Conservation (phyloP, 2,113 vertebrate species). For the Phodopus roborovskii region DNA sequence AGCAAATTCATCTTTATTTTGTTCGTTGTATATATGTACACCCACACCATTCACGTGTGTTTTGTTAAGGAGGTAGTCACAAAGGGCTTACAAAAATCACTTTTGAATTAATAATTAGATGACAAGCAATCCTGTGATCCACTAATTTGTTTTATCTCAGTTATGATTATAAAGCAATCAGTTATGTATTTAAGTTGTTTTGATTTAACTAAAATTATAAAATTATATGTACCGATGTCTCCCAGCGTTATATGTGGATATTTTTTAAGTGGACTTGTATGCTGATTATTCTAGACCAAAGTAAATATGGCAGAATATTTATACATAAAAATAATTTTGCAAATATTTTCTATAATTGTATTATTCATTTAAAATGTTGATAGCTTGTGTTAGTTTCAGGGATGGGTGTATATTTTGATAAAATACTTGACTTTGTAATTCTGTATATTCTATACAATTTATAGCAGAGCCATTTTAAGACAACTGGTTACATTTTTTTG, state of each 20-base stretch:
- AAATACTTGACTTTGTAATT: conserved; percentile 88
- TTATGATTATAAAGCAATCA: conserved; percentile 74
- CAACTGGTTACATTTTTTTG: conserved; percentile 84
- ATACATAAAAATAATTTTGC: conserved; percentile 90
- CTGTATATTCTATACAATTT: conserved; percentile 90
- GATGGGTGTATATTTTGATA: conserved; percentile 90
- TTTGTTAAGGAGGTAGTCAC: conserved; percentile 78
- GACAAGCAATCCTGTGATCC: conserved; percentile 81
- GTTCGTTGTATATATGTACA: conserved; percentile 73
- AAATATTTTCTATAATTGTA: conserved; percentile 91
- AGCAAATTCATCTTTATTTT: conserved; percentile 75
- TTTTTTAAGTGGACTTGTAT: conserved; percentile 87
- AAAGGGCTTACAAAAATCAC: conserved; percentile 82
- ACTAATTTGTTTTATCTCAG: conserved; percentile 78
- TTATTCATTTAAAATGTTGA: conserved; percentile 86
- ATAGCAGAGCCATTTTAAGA: conserved; percentile 90
- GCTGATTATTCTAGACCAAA: conserved; percentile 89
- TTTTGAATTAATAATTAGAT: conserved; percentile 79
- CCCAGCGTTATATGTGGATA: conserved; percentile 80
- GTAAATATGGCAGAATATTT: conserved; percentile 91
- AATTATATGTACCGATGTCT: conserved; percentile 73
- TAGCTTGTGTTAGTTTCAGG: conserved; percentile 88
- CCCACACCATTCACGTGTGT: conserved; percentile 75
- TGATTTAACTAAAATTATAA: conserved; percentile 81
- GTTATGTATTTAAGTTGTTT: conserved; percentile 80